Conservation (phyloP, 2,113 vertebrate genomes). For the Capricornis sumatraensis region DNA sequence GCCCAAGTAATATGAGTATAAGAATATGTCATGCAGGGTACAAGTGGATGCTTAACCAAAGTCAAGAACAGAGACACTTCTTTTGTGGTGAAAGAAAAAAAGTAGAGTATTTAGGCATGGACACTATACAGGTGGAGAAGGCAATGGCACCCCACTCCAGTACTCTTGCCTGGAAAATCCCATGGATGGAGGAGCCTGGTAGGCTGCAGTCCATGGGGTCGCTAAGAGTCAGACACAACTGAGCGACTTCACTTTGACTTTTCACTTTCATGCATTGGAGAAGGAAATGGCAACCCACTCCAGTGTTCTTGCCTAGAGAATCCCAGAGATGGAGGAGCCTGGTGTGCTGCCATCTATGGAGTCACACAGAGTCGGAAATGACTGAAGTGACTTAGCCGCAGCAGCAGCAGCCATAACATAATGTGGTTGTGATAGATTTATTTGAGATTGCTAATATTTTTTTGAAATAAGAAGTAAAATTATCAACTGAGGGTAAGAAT, state of each 20-base stretch:
- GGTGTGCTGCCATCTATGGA: too few relatives aligned
- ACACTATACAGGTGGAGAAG: neutral
- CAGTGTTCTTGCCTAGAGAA: too few relatives aligned
- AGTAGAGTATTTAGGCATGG: neutral
- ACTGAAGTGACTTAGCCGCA: too few relatives aligned
- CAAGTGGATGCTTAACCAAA: neutral
- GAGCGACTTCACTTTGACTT: too few relatives aligned
- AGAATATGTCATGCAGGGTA: neutral
- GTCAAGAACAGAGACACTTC: neutral
- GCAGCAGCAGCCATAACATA: too few relatives aligned
- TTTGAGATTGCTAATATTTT: neutral
- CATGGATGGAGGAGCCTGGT: too few relatives aligned
- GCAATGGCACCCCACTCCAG: too few relatives aligned
- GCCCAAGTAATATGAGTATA: neutral
- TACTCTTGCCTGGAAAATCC: too few relatives aligned
- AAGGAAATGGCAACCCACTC: too few relatives aligned
- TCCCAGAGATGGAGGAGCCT: too few relatives aligned
- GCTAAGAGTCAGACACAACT: accelerated
- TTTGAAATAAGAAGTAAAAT: neutral
- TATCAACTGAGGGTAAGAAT: neutral
- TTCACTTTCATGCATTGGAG: too few relatives aligned
- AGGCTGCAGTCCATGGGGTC: too few relatives aligned
- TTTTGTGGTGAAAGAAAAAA: neutral
- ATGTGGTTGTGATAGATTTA: neutral
- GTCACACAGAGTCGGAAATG: accelerated